These are phyloP conservation scores for Chymomyza caudatula DNA, from an alignment of 2,888 invertebrate species.

Conservation along the genomic window DNA sequence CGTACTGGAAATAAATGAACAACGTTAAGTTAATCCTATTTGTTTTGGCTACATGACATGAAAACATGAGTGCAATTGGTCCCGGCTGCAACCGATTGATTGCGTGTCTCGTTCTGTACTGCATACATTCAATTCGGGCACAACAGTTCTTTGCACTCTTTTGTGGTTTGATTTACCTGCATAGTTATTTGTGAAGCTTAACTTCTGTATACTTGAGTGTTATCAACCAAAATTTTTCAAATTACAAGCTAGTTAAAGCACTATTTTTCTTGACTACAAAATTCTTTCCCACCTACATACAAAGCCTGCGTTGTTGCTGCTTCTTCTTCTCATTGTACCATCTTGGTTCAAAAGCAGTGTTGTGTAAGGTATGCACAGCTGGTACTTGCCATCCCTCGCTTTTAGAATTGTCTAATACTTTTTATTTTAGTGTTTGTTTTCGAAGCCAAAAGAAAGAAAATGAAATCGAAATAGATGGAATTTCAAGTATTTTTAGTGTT, in stretches of 20 bases:
- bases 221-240: neutral
- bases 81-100: slow-evolving; percentile 29
- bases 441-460: neutral
- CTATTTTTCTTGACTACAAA: neutral
- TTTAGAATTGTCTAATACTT: neutral
- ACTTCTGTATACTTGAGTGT: neutral
- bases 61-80: slow-evolving; percentile 13
- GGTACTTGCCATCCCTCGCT: neutral
- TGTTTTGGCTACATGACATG: neutral
- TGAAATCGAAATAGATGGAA: neutral
- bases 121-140: neutral
- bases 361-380: neutral
- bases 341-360: neutral
- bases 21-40: neutral
- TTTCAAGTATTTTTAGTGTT: neutral
- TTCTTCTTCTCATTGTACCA: neutral
- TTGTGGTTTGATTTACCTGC: neutral
- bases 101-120: slow-evolving; percentile 37
- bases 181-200: neutral
- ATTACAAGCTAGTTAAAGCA: neutral
- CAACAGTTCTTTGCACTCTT: neutral
- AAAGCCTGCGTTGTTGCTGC: neutral
- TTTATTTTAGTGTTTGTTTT: neutral
- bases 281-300: neutral
- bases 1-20: slow-evolving; percentile 30